phyloP scores from a whole-genome alignment of 2,113 vertebrate genomes.

The Crotophaga sulcirostris region DNA sequence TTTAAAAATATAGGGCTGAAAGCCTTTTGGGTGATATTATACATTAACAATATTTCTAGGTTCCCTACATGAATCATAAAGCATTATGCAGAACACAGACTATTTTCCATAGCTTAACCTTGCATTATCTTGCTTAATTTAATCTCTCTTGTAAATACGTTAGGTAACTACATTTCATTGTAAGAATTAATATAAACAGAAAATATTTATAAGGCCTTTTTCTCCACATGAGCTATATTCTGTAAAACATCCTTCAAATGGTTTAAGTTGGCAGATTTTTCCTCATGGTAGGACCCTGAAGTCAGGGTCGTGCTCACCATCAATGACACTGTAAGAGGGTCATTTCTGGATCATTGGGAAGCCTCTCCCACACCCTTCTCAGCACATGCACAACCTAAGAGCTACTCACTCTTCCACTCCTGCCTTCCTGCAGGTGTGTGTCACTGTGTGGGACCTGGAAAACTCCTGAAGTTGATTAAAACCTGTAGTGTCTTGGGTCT shows the following conservation, averaged over 20 bases:
- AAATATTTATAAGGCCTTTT: slow-evolving; percentile 75
- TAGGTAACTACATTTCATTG: slow-evolving; percentile 70
- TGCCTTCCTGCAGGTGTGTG: background rate
- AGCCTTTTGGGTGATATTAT: slow-evolving; percentile 82
- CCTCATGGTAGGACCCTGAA: slow-evolving; percentile 28
- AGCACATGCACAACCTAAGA: background rate
- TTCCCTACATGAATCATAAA: slow-evolving; percentile 74
- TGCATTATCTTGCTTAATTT: slow-evolving; percentile 77
- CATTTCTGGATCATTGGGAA: slow-evolving; percentile 8
- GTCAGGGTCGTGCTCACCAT: background rate
- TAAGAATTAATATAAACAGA: slow-evolving; percentile 70
- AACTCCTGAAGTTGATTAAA: background rate
- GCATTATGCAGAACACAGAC: slow-evolving; percentile 73
- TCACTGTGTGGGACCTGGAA: background rate
- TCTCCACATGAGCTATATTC: slow-evolving; percentile 14
- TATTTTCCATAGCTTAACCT: slow-evolving; percentile 70
- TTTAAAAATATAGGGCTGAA: slow-evolving; percentile 88
- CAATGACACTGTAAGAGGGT: background rate
- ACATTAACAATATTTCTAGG: slow-evolving; percentile 78
- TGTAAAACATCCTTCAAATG: slow-evolving; percentile 38
- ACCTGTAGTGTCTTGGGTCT: background rate
- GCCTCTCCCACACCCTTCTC: background rate
- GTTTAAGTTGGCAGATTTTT: slow-evolving; percentile 57
- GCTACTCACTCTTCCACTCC: background rate
- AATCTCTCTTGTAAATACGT: slow-evolving; percentile 72